phyloP scores from a whole-genome alignment of 2,888 invertebrate species.

The Gnatocerus cornutus region DNA sequence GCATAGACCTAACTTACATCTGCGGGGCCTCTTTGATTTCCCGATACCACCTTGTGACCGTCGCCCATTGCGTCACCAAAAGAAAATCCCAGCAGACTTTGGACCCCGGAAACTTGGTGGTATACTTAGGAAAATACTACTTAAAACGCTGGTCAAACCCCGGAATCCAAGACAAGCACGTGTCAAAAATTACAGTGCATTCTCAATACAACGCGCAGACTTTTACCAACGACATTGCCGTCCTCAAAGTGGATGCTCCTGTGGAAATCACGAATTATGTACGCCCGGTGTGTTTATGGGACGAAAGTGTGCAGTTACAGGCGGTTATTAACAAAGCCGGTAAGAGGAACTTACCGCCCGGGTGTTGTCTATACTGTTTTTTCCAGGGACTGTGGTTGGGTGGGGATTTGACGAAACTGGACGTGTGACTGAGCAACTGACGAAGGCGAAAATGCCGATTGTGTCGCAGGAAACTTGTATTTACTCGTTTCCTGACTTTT shows the following conservation, averaged over 20 bases:
- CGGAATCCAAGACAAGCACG: conserved; percentile 67
- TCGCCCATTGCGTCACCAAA: conserved; percentile 67
- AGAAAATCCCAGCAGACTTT: conserved; percentile 57
- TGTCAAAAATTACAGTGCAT: conserved; percentile 63
- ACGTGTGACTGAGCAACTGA: conserved; percentile 75
- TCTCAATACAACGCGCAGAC: conserved; percentile 63
- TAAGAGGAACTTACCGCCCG: conserved; percentile 41
- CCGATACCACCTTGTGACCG: conserved; percentile 63
- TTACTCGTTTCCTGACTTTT: conserved; percentile 77
- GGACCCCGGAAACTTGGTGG: conserved; percentile 61
- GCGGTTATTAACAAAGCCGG: conserved; percentile 60
- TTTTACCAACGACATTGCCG: conserved; percentile 66
- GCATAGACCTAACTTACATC: conserved; percentile 65
- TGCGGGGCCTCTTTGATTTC: conserved; percentile 67
- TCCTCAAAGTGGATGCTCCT: conserved; percentile 62
- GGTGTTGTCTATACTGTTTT: neutral
- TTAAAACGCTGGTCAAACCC: conserved; percentile 66
- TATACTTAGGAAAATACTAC: conserved; percentile 66
- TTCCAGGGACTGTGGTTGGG: conserved; percentile 67
- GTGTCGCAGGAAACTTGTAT: conserved; percentile 77
- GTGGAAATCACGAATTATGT: conserved; percentile 66
- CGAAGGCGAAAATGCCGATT: conserved; percentile 76
- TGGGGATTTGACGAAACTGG: conserved; percentile 76
- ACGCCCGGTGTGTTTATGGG: conserved; percentile 67
- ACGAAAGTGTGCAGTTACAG: conserved; percentile 55